Base-by-base conservation (phyloP, 2,113 vertebrate genomes). In the Turnix velox region DNA sequence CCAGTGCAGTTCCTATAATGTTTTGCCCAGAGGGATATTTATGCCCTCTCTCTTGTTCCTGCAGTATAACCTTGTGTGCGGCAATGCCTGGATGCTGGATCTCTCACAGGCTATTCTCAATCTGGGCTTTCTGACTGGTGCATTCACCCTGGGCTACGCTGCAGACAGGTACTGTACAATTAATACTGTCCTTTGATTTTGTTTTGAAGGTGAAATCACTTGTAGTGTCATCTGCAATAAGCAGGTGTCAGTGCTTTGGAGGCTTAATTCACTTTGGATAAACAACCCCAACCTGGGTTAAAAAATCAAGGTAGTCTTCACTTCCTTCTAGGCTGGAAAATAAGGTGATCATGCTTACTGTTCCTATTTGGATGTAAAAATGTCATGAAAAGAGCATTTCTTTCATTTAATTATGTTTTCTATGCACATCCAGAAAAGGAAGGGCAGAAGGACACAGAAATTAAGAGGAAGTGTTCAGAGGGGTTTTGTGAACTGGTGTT, bases 51-150 rank as follows among this genome's bases (percentile, higher is more conserved):
- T n/a, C 96, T 91, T 86, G 28, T 91, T 90, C 81, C 88, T 37
- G n/a, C 97, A 99, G 99, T 99, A 99, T 77, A 96, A 99, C 91
- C 98, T 99, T 48, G 98, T 99, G 91, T 99, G 99, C 18, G 73
- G 87, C 17, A 97, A 98, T 16, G 97, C 95, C 4, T 99, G 99
- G 99, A 93, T 99, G 97, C 94, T 99, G 95, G 99, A 99, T 93
- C 91, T 99, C 98, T 98, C 97, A 59, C 99, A 99, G 82, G 98
- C 99, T 35, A 81, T 98, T 62, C 97, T 99, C 59, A 99, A 99
- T 58, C 95, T 99, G 66, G 99, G 99, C 5, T 99, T 99, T 96
- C 96, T 99, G 91, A 35, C 97, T 1, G 99, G 99, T 2, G 99
- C 98, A 0, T 98, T 99, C 62, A 95, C 95, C 33, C 97, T 99